Conservation (phyloP, 2,888 invertebrate genomes). For the Nineta flava region DNA sequence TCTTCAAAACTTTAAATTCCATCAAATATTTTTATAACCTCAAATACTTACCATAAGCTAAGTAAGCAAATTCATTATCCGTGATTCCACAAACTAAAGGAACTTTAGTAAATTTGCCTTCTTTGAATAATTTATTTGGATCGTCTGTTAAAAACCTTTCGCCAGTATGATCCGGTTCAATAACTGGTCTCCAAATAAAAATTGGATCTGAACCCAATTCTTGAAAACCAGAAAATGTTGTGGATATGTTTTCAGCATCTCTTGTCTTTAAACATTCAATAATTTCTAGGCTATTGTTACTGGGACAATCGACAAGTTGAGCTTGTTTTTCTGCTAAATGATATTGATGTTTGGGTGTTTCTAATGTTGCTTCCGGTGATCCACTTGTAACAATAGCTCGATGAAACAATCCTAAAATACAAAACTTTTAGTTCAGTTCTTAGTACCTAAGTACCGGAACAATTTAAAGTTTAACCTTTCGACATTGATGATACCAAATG, state of each 20-base stretch:
- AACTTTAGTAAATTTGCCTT: conserved; percentile 40
- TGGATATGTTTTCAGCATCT: not conserved
- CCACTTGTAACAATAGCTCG: conserved; percentile 54
- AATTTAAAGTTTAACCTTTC: conserved; percentile 24
- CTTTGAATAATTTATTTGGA: conserved; percentile 38
- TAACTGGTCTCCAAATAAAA: conserved; percentile 41
- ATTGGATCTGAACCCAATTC: conserved; percentile 37
- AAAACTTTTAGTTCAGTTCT: not conserved
- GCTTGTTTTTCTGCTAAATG: not conserved
- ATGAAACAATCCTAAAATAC: conserved; percentile 45
- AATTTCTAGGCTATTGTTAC: not conserved
- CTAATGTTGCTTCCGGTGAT: conserved; percentile 36
- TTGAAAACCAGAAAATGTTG: conserved; percentile 19
- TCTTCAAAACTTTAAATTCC: too few species aligned
- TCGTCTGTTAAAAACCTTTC: conserved; percentile 46
- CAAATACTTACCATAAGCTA: conserved; percentile 38
- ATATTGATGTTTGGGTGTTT: conserved; percentile 35
- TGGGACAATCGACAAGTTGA: not conserved
- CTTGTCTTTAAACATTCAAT: not conserved
- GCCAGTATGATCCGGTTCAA: conserved; percentile 49
- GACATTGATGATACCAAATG: conserved; percentile 51
- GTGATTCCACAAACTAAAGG: conserved; percentile 51
- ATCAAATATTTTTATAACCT: too few species aligned
- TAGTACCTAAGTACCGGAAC: too few species aligned
- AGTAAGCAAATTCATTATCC: conserved; percentile 46